phyloP scores from a whole-genome alignment of 2,113 vertebrate species.

The Mirounga angustirostris region DNA sequence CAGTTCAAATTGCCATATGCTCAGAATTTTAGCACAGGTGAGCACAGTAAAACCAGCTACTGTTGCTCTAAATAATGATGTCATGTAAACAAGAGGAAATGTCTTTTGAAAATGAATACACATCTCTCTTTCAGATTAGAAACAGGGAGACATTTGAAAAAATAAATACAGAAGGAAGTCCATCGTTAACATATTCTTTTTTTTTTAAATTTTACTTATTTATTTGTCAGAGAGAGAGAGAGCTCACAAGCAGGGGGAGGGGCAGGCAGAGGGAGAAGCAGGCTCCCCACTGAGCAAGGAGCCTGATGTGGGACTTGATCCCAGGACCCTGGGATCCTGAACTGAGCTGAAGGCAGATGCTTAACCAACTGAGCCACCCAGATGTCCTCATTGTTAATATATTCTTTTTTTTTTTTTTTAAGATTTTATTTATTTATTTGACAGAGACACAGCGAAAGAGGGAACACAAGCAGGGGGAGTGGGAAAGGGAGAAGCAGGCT shows the following conservation, averaged over 20 bases:
- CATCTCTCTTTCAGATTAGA: not conserved
- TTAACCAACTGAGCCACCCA: not conserved
- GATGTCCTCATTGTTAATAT: not conserved
- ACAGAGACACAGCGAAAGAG: no score
- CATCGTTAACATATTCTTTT: not conserved
- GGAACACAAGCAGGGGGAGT: no score
- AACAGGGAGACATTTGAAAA: not conserved
- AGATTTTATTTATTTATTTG: no score
- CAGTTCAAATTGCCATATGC: constrained; percentile 15
- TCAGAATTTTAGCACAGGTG: not conserved
- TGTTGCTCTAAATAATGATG: not conserved
- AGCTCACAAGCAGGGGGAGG: no score
- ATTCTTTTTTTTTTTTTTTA: not conserved
- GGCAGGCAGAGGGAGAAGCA: no score
- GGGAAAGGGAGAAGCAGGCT: no score
- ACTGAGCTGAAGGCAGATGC: not conserved
- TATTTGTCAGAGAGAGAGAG: no score
- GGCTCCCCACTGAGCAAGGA: not conserved
- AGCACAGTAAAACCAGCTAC: constrained; percentile 8
- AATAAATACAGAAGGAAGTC: not conserved
- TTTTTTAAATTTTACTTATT: not conserved
- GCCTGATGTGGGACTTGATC: not conserved
- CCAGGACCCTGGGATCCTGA: not conserved
- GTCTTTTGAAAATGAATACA: not conserved
- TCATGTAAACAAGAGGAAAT: not conserved